Evolutionary conservation across 1,140 invertebrate species (phyloP), one percentile per base, ranked within the genome.

Genomic region (Tyrophagus putrescentiae): DNA sequence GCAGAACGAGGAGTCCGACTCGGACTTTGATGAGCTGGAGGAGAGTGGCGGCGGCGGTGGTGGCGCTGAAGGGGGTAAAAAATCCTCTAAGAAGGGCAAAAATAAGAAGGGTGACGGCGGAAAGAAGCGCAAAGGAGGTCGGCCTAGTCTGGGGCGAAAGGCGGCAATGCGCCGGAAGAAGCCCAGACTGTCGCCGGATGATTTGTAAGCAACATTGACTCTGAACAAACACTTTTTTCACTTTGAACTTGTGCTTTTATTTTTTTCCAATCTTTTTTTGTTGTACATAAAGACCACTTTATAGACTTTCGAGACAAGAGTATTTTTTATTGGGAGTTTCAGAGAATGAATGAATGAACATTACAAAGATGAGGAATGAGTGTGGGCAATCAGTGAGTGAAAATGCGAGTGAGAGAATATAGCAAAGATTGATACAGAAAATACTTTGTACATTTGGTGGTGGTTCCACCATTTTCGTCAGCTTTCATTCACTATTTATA

Each of bases 11-110:
- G 67, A 67, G 29, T 36, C 44, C 13, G 61, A 65, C 42, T 64
- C 65, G 7, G 67, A 69, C 13, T 64, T 67, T 9, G 63, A 65
- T 6, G 62, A 66, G 16, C 60, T 70, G 66, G 68, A 72, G 58
- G 67, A 75, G 64, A 67, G 72, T 64, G 63, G 74, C 66, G 68
- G 70, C 61, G 72, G 71, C 62, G 69, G 71, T 31, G 68, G 72
- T 23, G 70, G 70, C 25, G 32, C 27, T 5, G 1, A 21, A 50
- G 39, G 27, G 25, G 7, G 21, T 23, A 48, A 3, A 60, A 50
- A 31, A 41, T 13, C 25, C 21, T 3, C 3, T 48, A 48, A 25
- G 16, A 28, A 2, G 27, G 13, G n/a, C 25, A 33, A 48, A 29
- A 27, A 32, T 21, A 57, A 57, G 16, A 39, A 39, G n/a, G n/a